Evolutionary conservation across 2,888 invertebrate genomes (phyloP), one percentile per base, ranked within the genome.

Genomic region (Tortrix viridana): DNA sequence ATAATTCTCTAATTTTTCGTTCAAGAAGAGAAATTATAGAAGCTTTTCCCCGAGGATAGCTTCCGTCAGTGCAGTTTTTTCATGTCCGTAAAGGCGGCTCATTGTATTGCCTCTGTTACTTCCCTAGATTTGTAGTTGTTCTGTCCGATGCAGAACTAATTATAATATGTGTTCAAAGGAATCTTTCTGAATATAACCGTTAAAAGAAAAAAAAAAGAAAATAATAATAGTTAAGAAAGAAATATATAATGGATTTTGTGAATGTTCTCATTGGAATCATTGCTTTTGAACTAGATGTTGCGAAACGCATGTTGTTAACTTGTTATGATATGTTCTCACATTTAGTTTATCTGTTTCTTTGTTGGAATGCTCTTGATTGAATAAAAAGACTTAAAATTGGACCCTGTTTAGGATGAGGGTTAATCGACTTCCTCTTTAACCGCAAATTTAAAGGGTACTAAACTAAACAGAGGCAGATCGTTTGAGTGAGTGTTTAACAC

Each of bases 331-430:
- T 46, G 12, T 57, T 26, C 12, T 44, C 54, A 61, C 22, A 19
- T 56, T 58, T 50, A 58, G 19, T 50, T 62, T 23, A 16, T 57
- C 46, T 52, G 56, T 60, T 52, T 52, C 52, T 52, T 12, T 46
- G 44, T 62, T 50, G 61, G 44, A 61, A 44, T 61, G 55, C 55
- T 22, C 50, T 61, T 61, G 61, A 61, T 56, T 44, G 37, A 48
- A 5, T 18, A 18, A 43, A 3, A 23, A n/a, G 20, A 4, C 20
- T 9, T 20, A 23, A 5, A 2, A 2, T 26, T 7, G 3, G 14
- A n/a, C 6, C 41, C 41, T 16, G 5, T 14, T n/a, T 16, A 41
- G n/a, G 4, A 12, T 7, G 3, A 32, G 12, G 3, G 3, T 3
- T 0, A 1, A 12, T 12, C 3, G 32, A 12, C 9, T 26, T 32